Evolutionary conservation across 1,140 invertebrate genomes (phyloP).

Genomic region (Drosophila micromelanica): DNA sequence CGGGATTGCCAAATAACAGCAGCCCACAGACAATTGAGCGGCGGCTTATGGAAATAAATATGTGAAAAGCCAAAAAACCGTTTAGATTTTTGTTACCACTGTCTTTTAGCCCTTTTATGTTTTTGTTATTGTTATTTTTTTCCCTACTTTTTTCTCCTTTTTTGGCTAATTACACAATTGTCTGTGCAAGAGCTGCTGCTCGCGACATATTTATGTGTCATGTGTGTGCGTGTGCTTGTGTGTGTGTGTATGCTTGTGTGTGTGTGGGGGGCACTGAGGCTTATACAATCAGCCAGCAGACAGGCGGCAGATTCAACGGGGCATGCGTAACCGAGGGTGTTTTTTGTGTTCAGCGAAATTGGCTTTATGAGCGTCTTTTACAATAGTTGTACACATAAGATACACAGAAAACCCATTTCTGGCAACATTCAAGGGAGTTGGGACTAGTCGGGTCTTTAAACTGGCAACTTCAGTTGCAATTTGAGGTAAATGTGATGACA

Average conservation of each 20-base stretch:
- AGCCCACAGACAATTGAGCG: constrained; percentile 41
- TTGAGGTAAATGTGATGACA: constrained; percentile 62
- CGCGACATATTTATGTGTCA: constrained; percentile 60
- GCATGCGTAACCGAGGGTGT: constrained; percentile 71
- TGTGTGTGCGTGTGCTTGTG: background rate
- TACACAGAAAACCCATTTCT: constrained; percentile 8
- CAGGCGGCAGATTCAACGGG: constrained; percentile 36
- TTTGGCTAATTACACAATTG: constrained; percentile 79
- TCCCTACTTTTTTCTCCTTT: constrained; percentile 22
- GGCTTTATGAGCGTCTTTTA: constrained; percentile 36
- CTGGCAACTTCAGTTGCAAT: constrained; percentile 61
- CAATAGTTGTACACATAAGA: constrained; percentile 1
- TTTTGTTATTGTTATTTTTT: background rate
- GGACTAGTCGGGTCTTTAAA: constrained; percentile 14
- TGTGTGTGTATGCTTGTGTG: constrained; percentile 2
- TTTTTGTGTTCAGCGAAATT: constrained; percentile 52
- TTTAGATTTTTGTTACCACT: constrained; percentile 58
- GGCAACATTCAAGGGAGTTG: background rate
- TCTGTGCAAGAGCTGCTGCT: constrained; percentile 49
- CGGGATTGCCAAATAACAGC: constrained; percentile 45
- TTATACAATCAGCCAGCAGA: constrained; percentile 57
- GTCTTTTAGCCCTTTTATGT: constrained; percentile 15
- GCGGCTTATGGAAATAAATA: constrained; percentile 50
- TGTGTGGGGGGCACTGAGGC: constrained; percentile 28
- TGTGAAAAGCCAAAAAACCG: constrained; percentile 44